These are phyloP conservation scores for Sarotherodon lohbergeri DNA, from an alignment of 2,113 vertebrate species.

Conservation along the genomic window DNA sequence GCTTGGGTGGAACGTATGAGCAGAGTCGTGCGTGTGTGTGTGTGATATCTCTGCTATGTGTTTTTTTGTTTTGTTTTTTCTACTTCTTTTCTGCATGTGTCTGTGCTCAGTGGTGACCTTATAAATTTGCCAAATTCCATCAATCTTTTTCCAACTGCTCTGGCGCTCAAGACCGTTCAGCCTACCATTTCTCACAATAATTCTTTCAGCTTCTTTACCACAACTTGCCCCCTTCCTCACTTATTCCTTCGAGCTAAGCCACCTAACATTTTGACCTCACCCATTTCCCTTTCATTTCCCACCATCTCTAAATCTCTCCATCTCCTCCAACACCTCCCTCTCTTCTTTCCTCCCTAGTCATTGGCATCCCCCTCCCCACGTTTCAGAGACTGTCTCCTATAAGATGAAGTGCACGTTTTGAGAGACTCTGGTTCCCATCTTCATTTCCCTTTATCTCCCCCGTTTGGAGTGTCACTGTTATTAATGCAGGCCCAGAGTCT, in stretches of 20 bases:
- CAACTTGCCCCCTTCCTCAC: background rate
- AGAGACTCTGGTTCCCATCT: constrained; percentile 65
- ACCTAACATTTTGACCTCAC: background rate
- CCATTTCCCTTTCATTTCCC: background rate
- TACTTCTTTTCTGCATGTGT: background rate
- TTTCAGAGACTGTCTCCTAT: constrained; percentile 35
- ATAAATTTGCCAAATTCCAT: background rate
- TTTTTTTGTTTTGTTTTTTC: background rate
- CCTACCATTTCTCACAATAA: background rate
- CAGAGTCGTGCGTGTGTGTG: background rate
- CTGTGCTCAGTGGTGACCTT: background rate
- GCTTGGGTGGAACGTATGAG: background rate
- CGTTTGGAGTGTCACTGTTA: constrained; percentile 59
- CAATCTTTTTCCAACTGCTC: background rate
- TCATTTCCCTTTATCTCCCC: constrained; percentile 66
- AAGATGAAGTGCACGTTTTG: constrained; percentile 67
- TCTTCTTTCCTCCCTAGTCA: background rate
- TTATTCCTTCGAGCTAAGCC: background rate
- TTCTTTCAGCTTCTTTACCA: background rate
- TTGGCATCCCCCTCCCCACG: background rate
- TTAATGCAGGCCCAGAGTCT: constrained; percentile 52
- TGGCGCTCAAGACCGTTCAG: background rate
- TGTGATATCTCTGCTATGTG: background rate
- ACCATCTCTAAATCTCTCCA: background rate
- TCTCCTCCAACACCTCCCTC: background rate